phyloP scores from a whole-genome alignment of 2,113 vertebrate genomes.

The Gila orcuttii region DNA sequence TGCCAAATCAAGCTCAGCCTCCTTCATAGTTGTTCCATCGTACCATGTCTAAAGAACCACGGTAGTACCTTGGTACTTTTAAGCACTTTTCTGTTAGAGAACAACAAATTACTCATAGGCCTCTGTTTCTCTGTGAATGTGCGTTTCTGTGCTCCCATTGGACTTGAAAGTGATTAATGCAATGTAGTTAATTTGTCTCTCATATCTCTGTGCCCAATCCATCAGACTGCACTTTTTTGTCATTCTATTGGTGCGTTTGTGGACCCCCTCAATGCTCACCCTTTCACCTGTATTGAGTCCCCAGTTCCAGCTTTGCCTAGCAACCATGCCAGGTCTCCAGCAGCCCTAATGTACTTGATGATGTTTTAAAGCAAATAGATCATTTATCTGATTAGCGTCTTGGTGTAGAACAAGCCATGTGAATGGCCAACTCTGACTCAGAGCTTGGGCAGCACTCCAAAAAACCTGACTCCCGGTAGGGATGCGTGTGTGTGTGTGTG shows the following conservation, averaged over 20 bases:
- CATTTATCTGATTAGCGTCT: slow-evolving; percentile 93
- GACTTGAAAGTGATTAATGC: slow-evolving; percentile 70
- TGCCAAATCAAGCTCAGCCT: background rate
- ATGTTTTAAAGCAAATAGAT: slow-evolving; percentile 91
- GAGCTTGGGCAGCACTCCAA: slow-evolving; percentile 81
- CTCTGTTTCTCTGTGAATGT: slow-evolving; percentile 48
- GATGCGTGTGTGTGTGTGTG: background rate
- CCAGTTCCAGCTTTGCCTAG: slow-evolving; percentile 65
- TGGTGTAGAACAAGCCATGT: slow-evolving; percentile 78
- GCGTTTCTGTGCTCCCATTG: slow-evolving; percentile 61
- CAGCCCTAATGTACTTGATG: slow-evolving; percentile 83
- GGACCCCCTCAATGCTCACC: slow-evolving; percentile 8
- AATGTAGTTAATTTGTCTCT: slow-evolving; percentile 69
- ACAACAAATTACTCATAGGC: slow-evolving; percentile 65
- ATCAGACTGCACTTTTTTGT: slow-evolving; percentile 61
- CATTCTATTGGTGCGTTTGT: slow-evolving; percentile 53
- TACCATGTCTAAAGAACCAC: background rate
- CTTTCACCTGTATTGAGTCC: slow-evolving; percentile 21
- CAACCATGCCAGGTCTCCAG: slow-evolving; percentile 73
- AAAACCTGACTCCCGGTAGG: slow-evolving; percentile 52
- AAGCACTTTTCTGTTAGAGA: slow-evolving; percentile 32
- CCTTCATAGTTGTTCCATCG: background rate
- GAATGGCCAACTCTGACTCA: slow-evolving; percentile 82
- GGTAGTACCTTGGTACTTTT: background rate
- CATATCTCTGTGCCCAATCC: slow-evolving; percentile 55